Conservation (phyloP, 2,888 invertebrate species). For the Dynastes grantii region DNA sequence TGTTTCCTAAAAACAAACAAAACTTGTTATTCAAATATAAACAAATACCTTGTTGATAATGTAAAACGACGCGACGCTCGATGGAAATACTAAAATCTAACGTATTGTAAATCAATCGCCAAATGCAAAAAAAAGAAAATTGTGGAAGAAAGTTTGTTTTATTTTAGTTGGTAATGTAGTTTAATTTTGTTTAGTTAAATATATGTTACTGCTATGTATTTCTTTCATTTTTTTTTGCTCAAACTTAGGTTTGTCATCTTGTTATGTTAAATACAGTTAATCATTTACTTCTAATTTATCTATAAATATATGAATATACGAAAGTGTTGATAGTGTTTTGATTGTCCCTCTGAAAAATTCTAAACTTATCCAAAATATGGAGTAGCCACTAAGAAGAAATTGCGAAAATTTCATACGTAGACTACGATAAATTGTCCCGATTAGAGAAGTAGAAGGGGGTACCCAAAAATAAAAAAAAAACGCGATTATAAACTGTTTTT, state of each 20-base stretch:
- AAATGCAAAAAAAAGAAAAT: slow-evolving; percentile 36
- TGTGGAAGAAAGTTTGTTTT: slow-evolving; percentile 44
- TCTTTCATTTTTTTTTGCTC: slow-evolving; percentile 48
- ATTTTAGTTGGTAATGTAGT: slow-evolving; percentile 50
- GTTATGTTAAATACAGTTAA: slow-evolving; percentile 48
- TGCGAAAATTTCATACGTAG: too few species aligned
- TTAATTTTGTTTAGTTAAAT: slow-evolving; percentile 51
- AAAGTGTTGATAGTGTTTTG: slow-evolving; percentile 45
- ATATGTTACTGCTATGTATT: slow-evolving; percentile 50
- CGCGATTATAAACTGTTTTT: too few species aligned
- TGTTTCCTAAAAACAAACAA: slow-evolving; percentile 17
- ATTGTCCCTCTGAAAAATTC: slow-evolving; percentile 6
- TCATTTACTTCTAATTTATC: slow-evolving; percentile 52
- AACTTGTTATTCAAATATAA: slow-evolving; percentile 23
- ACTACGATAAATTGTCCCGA: too few species aligned
- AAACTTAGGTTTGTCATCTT: slow-evolving; percentile 50
- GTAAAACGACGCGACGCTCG: slow-evolving; percentile 4
- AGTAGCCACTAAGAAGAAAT: too few species aligned
- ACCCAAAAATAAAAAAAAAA: too few species aligned
- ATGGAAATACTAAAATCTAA: slow-evolving; percentile 19
- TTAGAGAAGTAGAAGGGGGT: too few species aligned
- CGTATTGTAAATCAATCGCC: slow-evolving; percentile 22
- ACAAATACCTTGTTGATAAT: slow-evolving; percentile 15
- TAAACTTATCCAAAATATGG: slow-evolving; percentile 6
- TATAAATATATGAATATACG: slow-evolving; percentile 51